A percentile compares a stretch with the other conserved stretches of the same genome.
These are phyloP conservation scores for Semnornis frantzii DNA, from an alignment of 2,113 vertebrate species.

Conservation along the genomic window DNA sequence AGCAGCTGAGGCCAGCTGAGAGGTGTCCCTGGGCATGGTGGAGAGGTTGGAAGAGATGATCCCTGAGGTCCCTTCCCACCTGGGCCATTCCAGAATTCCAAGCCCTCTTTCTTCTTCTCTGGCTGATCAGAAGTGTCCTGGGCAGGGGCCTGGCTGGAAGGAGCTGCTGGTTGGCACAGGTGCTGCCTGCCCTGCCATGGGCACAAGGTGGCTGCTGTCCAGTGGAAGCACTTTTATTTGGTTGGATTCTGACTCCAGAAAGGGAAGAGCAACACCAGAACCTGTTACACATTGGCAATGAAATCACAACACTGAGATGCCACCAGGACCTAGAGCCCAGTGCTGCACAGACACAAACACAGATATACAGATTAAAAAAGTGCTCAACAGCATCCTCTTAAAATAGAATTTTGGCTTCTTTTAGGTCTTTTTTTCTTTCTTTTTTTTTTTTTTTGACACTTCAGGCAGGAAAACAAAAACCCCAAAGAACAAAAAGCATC, in stretches of 20 bases:
- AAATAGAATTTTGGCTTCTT: slow-evolving; percentile 68
- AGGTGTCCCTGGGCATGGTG: too few species aligned
- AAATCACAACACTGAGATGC: slow-evolving; percentile 54
- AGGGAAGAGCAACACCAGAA: slow-evolving; percentile 61
- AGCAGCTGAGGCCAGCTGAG: too few species aligned
- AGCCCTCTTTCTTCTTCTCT: not conserved
- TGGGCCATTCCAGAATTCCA: too few species aligned
- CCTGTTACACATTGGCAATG: slow-evolving; percentile 47
- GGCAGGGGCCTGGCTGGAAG: not conserved
- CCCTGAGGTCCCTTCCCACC: too few species aligned
- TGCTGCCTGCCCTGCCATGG: slow-evolving; percentile 30
- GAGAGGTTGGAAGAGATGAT: too few species aligned
- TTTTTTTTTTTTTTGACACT: not conserved
- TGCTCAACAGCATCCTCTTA: slow-evolving; percentile 62
- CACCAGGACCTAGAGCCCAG: slow-evolving; percentile 49
- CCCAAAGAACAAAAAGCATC: slow-evolving; percentile 17
- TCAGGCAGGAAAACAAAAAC: slow-evolving; percentile 49
- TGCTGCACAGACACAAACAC: slow-evolving; percentile 54
- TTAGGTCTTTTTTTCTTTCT: not conserved
- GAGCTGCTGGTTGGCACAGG: slow-evolving; percentile 70
- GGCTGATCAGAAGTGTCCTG: not conserved
- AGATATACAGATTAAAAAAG: slow-evolving; percentile 68
- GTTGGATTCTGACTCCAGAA: slow-evolving; percentile 76
- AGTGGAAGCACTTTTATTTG: slow-evolving; percentile 75
- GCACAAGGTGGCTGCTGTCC: slow-evolving; percentile 57